phyloP scores from a whole-genome alignment of 2,797 vertebrate genomes.

The Poeciliopsis presidionis region DNA sequence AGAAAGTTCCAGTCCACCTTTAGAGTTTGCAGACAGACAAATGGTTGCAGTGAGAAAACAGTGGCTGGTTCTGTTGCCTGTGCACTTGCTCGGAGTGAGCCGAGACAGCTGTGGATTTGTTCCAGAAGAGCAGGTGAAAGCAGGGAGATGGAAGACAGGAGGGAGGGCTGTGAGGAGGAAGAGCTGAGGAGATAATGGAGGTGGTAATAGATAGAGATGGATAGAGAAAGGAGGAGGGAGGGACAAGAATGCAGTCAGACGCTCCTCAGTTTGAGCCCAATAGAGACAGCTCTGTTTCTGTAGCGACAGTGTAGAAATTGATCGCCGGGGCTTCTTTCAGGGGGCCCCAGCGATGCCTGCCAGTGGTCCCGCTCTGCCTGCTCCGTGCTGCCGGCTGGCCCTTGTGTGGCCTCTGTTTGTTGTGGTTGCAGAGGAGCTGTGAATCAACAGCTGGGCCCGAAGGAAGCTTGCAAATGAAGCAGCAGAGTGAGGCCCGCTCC shows the following conservation, averaged over 20 bases:
- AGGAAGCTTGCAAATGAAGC: conserved; percentile 65
- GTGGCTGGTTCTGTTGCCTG: conserved; percentile 55
- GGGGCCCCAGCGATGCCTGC: conserved; percentile 26
- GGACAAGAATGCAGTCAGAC: conserved; percentile 63
- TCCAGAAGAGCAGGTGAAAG: conserved; percentile 68
- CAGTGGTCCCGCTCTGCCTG: conserved; percentile 60
- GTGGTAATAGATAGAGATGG: conserved; percentile 41
- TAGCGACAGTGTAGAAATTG: conserved; percentile 75
- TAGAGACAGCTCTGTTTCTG: conserved; percentile 73
- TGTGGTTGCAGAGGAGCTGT: conserved; percentile 76
- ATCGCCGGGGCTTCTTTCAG: conserved; percentile 50
- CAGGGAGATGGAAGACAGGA: conserved; percentile 40
- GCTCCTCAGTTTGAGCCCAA: conserved; percentile 49
- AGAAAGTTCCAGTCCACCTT: conserved; percentile 58
- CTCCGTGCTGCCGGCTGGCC: conserved; percentile 49
- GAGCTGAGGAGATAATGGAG: conserved; percentile 34
- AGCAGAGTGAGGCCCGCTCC: conserved; percentile 51
- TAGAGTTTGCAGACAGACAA: conserved; percentile 64
- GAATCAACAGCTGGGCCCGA: conserved; percentile 80
- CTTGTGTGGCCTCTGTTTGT: conserved; percentile 78
- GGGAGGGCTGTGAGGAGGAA: not conserved
- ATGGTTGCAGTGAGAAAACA: conserved; percentile 55
- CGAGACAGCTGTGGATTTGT: conserved; percentile 66
- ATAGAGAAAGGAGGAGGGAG: conserved; percentile 32
- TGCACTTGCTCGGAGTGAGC: conserved; percentile 60